Conservation (phyloP, 2,888 invertebrate genomes). For the Hydrotaea diabolus region DNA sequence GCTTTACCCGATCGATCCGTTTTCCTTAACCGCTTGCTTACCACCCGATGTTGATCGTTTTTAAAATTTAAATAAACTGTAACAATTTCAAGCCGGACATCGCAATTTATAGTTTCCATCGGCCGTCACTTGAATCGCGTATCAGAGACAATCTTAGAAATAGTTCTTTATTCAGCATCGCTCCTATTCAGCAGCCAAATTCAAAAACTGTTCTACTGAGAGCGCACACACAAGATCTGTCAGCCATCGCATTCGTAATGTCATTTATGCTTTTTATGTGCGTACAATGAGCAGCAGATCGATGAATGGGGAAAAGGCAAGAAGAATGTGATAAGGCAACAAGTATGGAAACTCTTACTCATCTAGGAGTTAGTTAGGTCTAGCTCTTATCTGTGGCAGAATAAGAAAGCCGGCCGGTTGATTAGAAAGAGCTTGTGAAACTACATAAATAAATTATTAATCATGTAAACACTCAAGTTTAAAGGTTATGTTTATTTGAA, state of each 20-base stretch:
- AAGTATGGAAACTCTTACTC: not conserved
- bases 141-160: conserved; percentile 20
- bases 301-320: not conserved
- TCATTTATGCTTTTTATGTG: not conserved
- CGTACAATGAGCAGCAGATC: not conserved
- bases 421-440: not conserved
- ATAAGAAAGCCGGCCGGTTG: conserved; percentile 50
- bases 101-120: conserved; percentile 67
- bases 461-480: conserved; percentile 21
- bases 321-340: not conserved
- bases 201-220: conserved; percentile 2
- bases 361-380: not conserved
- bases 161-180: conserved; percentile 9
- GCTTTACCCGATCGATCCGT: conserved; percentile 42
- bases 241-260: not conserved
- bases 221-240: too few species aligned
- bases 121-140: not conserved
- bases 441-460: not conserved
- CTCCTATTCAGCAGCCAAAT: not conserved
- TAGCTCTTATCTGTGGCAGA: conserved; percentile 33
- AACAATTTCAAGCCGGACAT: conserved; percentile 51
- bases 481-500: conserved; percentile 56
- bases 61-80: conserved; percentile 67
- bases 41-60: conserved; percentile 51
- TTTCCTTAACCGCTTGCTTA: conserved; percentile 27